Evolutionary conservation across 1,140 invertebrate species (phyloP), one percentile per base, ranked within the genome.

Genomic region (Platyscapa corneri): DNA sequence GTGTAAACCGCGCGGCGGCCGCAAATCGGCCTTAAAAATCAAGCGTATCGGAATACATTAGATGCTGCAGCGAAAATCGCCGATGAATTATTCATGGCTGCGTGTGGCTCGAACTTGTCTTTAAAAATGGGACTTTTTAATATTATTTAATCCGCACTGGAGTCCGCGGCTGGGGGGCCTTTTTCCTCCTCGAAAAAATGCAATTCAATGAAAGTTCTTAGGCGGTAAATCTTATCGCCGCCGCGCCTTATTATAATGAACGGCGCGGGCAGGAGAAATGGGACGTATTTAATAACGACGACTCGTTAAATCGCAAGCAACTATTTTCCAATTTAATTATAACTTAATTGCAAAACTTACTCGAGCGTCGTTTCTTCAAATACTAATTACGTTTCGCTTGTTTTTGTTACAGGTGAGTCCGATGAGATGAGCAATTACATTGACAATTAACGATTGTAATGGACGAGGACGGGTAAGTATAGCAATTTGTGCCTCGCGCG

Each of bases 391-490:
- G 75, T 49, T 42, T 10, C 23, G 42, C 32, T 60, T 18, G 42
- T 80, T 86, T 80, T 67, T 86, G 86, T 86, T 86, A 37, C 86
- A 86, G 77, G 86, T 86, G 39, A 84, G 86, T 14, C 64, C 60
- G 3, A 0, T 42, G 5, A 34, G 18, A 76, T 76, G 34, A 53
- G 53, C 56, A 65, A 32, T 14, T 32, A 39, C 34, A 20, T 53
- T 20, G 20, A 46, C 30, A 65, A 84, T 64, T 49, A 30, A 56
- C 53, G 53, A 53, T 76, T 53, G 60, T 37, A 46, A 70, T 39
- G 7, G 27, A 42, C 2, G 10, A 18, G 7, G 27, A 42, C 2
- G 10, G 20, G 8, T 67, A 49, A 32, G 65, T 67, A 70, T 42
- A 30, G 27, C 30, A 70, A 72, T 34, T 42, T 34, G 72, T 34